Evolutionary conservation across 1,140 invertebrate genomes (phyloP).

Genomic region (Anadara kagoshimensis): DNA sequence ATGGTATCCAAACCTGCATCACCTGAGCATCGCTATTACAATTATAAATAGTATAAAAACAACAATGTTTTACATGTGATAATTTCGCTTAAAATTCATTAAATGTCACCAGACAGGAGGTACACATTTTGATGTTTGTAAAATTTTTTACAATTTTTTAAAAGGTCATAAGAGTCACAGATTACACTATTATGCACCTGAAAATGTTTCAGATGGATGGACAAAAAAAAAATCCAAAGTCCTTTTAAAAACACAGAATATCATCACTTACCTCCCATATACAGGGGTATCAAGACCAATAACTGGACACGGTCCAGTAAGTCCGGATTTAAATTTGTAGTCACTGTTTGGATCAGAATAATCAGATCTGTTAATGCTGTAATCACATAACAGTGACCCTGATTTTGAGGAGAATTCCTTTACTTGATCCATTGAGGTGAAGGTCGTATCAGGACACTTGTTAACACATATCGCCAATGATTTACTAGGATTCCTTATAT

Average conservation of each 20-base stretch:
- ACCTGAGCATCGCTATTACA: too few relatives aligned
- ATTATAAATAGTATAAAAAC: too few relatives aligned
- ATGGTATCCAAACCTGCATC: too few relatives aligned
- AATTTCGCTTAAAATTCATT: too few relatives aligned
- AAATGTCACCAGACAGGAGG: too few relatives aligned
- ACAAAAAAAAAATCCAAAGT: not conserved
- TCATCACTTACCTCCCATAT: constrained; percentile 57
- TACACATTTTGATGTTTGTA: too few relatives aligned
- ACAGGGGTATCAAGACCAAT: too few relatives aligned
- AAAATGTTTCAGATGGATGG: too few relatives aligned
- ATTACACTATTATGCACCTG: too few relatives aligned
- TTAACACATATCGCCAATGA: constrained; percentile 93
- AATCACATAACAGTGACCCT: constrained; percentile 82
- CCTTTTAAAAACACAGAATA: not conserved
- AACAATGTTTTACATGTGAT: too few relatives aligned
- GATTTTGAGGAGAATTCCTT: constrained; percentile 84
- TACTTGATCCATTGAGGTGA: constrained; percentile 82
- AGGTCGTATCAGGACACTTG: constrained; percentile 84
- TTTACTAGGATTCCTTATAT: constrained; percentile 83
- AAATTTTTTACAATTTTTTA: too few relatives aligned
- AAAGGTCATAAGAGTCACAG: too few relatives aligned
- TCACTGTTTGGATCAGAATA: constrained; percentile 51
- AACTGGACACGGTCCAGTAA: constrained; percentile 61
- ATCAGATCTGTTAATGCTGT: constrained; percentile 58
- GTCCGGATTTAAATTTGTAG: not conserved